phyloP scores from a whole-genome alignment of 2,888 invertebrate species.

The Pediacus dermestoides region DNA sequence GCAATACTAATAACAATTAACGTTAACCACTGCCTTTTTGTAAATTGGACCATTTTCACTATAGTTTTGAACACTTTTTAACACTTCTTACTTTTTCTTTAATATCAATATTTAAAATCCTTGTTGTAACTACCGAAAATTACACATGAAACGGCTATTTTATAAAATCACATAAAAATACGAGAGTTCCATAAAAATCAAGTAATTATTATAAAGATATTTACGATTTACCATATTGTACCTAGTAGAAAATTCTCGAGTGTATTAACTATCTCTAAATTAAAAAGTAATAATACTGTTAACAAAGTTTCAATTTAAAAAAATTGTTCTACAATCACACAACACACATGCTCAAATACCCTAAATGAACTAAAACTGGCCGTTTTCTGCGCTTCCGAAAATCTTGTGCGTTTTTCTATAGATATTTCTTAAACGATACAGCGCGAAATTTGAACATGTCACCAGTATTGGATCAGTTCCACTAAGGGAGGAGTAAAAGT shows the following conservation, averaged over 20 bases:
- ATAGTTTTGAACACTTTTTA: too few species aligned
- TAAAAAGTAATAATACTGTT: neutral
- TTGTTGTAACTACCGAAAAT: too few species aligned
- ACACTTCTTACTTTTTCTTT: too few species aligned
- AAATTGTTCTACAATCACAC: too few species aligned
- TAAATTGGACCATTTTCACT: constrained; percentile 60
- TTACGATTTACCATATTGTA: constrained; percentile 43
- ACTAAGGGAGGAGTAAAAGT: constrained; percentile 18
- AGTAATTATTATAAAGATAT: constrained; percentile 44
- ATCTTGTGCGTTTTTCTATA: too few species aligned
- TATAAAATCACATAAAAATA: constrained; percentile 33
- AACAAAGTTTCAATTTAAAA: too few species aligned
- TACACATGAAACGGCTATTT: constrained; percentile 1
- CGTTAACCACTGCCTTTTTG: constrained; percentile 73
- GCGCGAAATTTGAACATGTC: constrained; percentile 7
- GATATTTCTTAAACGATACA: constrained; percentile 6
- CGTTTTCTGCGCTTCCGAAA: too few species aligned
- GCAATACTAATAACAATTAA: constrained; percentile 74
- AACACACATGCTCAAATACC: too few species aligned
- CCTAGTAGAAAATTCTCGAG: too few species aligned
- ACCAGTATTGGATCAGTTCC: constrained; percentile 3
- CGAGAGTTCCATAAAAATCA: constrained; percentile 43
- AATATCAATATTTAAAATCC: neutral
- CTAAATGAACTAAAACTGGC: too few species aligned
- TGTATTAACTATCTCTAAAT: too few species aligned